A percentile compares a stretch with the other conserved stretches of the same genome.
Conservation (phyloP, 2,888 invertebrate genomes). For the Julus scandinavius region DNA sequence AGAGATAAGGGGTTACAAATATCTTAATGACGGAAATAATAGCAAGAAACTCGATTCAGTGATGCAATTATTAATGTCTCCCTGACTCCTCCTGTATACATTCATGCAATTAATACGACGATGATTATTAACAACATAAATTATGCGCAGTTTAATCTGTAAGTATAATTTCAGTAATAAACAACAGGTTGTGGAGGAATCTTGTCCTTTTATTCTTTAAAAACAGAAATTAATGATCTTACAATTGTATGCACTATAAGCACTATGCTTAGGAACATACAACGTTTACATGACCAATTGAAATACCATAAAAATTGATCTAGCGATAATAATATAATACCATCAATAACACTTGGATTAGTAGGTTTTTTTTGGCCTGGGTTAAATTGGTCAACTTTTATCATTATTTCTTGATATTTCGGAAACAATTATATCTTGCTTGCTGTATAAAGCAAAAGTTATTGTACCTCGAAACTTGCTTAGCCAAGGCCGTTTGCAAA, state of each 20-base stretch:
- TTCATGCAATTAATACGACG: neutral
- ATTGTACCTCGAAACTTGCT: neutral
- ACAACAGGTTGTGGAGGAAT: neutral
- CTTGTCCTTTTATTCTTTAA: neutral
- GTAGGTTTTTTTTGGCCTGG: neutral
- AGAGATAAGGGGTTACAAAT: neutral
- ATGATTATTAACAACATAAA: neutral
- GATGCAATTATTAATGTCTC: neutral
- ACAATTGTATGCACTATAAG: too few relatives aligned
- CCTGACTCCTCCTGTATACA: neutral
- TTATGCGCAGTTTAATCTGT: neutral
- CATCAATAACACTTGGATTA: too few relatives aligned
- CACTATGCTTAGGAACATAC: too few relatives aligned
- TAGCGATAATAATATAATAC: too few relatives aligned
- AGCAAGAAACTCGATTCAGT: neutral
- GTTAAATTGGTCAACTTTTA: neutral
- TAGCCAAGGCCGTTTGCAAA: neutral
- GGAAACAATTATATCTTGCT: neutral
- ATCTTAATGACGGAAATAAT: neutral
- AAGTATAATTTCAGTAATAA: neutral
- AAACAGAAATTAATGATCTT: neutral
- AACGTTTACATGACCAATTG: too few relatives aligned
- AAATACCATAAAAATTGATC: too few relatives aligned
- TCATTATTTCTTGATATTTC: neutral
- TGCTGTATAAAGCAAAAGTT: neutral